Conservation (phyloP, 2,113 vertebrate genomes). For the Prunella himalayana region DNA sequence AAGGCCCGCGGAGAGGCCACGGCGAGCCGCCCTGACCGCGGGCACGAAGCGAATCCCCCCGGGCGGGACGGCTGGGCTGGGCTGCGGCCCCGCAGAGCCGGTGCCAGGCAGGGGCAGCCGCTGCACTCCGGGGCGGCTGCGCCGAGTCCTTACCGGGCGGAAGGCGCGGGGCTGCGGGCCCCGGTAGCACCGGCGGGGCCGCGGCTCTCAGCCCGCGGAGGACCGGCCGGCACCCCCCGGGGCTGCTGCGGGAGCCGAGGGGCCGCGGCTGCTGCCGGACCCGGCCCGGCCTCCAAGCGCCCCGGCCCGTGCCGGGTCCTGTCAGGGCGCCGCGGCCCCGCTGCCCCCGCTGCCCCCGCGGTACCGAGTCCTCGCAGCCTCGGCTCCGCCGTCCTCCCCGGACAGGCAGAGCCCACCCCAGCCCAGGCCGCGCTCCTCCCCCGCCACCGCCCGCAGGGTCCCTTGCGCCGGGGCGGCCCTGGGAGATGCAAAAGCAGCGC, state of each 20-base stretch:
- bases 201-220: neutral
- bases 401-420: neutral
- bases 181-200: too few species aligned
- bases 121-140: neutral
- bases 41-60: neutral
- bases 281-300: too few species aligned
- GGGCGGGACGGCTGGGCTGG: neutral
- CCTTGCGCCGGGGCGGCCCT: too few species aligned
- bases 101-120: neutral
- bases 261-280: neutral
- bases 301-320: neutral
- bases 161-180: neutral
- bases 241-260: neutral
- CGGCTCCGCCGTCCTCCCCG: neutral
- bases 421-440: neutral
- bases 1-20: neutral
- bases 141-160: neutral
- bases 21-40: neutral
- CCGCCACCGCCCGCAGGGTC: rapidly evolving
- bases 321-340: neutral
- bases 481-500: neutral
- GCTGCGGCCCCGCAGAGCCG: constrained; percentile 72
- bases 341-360: neutral
- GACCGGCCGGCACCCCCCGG: neutral
- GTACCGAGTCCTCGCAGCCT: neutral